Conservation (phyloP, 2,888 invertebrate genomes). For the Cactoblastis cactorum region DNA sequence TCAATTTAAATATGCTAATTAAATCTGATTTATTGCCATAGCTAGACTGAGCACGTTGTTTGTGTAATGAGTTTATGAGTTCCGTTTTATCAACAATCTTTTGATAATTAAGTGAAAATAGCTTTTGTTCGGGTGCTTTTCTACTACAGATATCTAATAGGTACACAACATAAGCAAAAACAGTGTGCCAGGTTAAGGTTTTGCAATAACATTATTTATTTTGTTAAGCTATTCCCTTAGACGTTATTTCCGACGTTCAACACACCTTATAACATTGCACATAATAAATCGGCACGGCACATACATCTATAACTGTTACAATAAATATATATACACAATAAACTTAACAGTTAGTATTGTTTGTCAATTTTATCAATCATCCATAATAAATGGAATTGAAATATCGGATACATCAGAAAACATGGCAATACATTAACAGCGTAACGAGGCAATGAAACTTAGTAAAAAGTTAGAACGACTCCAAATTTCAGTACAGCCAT, state of each 20-base stretch:
- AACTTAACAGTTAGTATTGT: too few species aligned
- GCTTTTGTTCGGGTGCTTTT: not conserved
- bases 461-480: not conserved
- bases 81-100: not conserved
- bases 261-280: too few species aligned
- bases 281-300: too few species aligned
- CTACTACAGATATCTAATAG: not conserved
- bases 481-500: constrained; percentile 14
- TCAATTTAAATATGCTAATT: not conserved
- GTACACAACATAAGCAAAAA: too few species aligned
- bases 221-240: too few species aligned
- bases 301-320: too few species aligned
- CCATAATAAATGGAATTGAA: too few species aligned
- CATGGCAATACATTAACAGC: not conserved
- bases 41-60: not conserved
- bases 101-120: not conserved
- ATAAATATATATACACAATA: too few species aligned
- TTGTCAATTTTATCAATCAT: too few species aligned
- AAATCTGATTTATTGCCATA: not conserved
- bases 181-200: too few species aligned
- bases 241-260: too few species aligned
- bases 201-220: too few species aligned
- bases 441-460: not conserved
- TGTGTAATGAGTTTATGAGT: not conserved
- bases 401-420: not conserved